These are phyloP conservation scores for Xanthorhoe spadicearia DNA, from an alignment of 2,888 invertebrate species.

Conservation along the genomic window DNA sequence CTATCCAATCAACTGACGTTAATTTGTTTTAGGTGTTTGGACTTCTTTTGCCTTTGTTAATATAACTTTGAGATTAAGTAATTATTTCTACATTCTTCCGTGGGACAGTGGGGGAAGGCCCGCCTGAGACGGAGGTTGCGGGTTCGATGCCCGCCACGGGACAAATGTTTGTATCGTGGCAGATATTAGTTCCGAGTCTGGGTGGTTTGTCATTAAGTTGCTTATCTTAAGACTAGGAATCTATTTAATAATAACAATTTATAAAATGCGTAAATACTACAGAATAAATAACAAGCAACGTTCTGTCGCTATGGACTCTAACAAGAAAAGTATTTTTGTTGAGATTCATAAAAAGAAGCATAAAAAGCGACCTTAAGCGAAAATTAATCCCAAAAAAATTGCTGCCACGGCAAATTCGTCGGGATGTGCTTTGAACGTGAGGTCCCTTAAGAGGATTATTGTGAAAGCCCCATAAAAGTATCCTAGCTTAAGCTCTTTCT, in stretches of 20 bases:
- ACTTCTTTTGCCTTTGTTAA: slow-evolving; percentile 1
- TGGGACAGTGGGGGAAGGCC: no score
- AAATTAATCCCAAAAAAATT: slow-evolving; percentile 27
- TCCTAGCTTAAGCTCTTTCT: slow-evolving; percentile 4
- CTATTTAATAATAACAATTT: no score
- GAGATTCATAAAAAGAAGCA: not conserved
- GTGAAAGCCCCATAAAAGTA: slow-evolving; percentile 36
- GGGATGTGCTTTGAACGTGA: slow-evolving; percentile 32
- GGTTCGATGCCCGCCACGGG: no score
- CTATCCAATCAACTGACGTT: slow-evolving; percentile 24
- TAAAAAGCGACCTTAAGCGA: not conserved
- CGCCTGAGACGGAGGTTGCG: no score
- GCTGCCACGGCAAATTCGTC: slow-evolving; percentile 29
- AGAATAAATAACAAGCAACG: no score
- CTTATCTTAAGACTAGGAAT: no score
- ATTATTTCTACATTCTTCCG: not conserved
- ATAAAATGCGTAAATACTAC: no score
- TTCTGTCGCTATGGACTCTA: not conserved
- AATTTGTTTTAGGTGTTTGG: slow-evolving; percentile 15
- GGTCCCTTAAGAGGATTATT: slow-evolving; percentile 41
- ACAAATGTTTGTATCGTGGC: no score
- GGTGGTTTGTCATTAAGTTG: no score
- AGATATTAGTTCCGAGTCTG: no score
- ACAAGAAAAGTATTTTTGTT: slow-evolving; percentile 5
- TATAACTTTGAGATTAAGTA: not conserved